Evolutionary conservation across 2,113 vertebrate genomes (phyloP), one percentile per base, ranked within the genome.

Genomic region (Perca flavescens): DNA sequence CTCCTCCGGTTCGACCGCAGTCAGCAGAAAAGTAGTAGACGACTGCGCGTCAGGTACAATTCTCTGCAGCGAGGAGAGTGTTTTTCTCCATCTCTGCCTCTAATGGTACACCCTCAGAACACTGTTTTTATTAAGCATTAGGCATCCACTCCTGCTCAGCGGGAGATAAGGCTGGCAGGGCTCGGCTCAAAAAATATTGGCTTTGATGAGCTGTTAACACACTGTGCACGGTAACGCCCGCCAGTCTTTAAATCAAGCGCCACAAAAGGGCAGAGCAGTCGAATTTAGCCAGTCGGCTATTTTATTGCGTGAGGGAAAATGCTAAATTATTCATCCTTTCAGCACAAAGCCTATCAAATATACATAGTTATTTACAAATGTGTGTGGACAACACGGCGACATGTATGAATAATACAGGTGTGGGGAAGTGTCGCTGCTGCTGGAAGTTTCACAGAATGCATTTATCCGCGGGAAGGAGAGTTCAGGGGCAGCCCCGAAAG

Each of bases 361-460:
- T 91, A 89, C 74, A 94, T 89, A 72, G 56, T 80, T 92, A 94
- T 94, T 93, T 93, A 93, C 90, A 92, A 82, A 79, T 87, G 65
- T 80, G 79, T 76, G 82, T 50, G 85, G 88, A 86, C 65, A 69
- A 90, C 84, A 83, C 74, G 81, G 83, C 40, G 86, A 91, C 91
- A 82, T 31, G 65, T 76, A 91, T 94, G 62, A 95, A 94, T 93
- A 93, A 95, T 92, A 86, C 63, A 94, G 74, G 86, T 52, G 66
- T 74, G 64, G 58, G 71, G 61, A 90, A 87, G 87, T 84, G 78
- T 85, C 63, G 69, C 65, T 79, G 84, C 82, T 61, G 56, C 40
- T 85, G 83, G 66, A 86, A 72, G 61, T 82, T 83, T 74, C 67
- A 74, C 46, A 65, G 43, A 79, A 89, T 47, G 74, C 9, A 3